Base-by-base conservation (phyloP, 2,113 vertebrate genomes). In the Paramisgurnus dabryanus region DNA sequence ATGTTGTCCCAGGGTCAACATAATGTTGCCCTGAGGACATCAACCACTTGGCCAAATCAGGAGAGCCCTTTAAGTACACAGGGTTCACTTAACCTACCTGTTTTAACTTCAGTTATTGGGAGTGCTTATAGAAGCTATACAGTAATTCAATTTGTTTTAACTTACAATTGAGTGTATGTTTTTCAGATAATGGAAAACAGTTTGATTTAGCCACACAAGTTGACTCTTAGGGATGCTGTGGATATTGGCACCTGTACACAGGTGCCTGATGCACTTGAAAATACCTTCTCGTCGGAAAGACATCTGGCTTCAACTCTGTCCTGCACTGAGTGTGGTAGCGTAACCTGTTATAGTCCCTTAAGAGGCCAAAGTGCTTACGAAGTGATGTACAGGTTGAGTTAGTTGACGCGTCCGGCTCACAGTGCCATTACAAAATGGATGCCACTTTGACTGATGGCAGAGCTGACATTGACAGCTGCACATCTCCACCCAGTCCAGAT, bases 141-240 rank as follows among this genome's bases (percentile, higher is more conserved):
- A n/a, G n/a, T 58, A 57, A n/a, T n/a, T 6, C 17, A 57, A 15
- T n/a, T 57, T 5, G 6, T 57, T 3, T 17, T 58, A 58, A 7
- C 7, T 6, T 53, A 53, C 4, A 53, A 12, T 53, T 53, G 17
- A 13, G 50, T 58, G 55, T 58, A 58, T 65, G 82, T 40, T 2
- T 87, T 60, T 89, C 63, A 74, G 64, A 93, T 90, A 89, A 75
- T 80, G 88, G 73, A 84, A 72, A 50, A 78, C 93, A 94, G 90
- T 86, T 96, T 97, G 95, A 95, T 95, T 91, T 91, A 94, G 91
- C 89, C 90, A 86, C 93, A 92, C 92, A 83, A 93, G 86, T 89
- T 92, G 89, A 90, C 92, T 84, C 90, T 91, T 89, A 92, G 94
- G 87, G 91, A 93, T 81, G 91, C 89, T 84, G 87, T 89, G 86